Evolutionary conservation across 2,113 vertebrate genomes (phyloP), one percentile per base, ranked within the genome.

Genomic region (Amazona guildingii): DNA sequence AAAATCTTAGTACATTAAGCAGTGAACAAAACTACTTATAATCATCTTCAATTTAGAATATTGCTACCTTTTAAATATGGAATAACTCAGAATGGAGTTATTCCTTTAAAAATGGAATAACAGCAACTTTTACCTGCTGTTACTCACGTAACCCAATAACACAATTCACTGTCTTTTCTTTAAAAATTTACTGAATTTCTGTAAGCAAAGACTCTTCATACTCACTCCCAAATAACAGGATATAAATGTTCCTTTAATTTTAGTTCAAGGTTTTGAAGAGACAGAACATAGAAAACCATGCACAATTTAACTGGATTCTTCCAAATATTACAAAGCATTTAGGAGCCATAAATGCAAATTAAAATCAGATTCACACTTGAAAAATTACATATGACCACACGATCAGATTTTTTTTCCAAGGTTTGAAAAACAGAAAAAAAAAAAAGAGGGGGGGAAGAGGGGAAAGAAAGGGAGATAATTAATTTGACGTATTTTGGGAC

Each of bases 371-470:
- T 74, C 41, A 31, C 31, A 43, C 33, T 39, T 59, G 14, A 33
- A 43, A 92, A 61, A 61, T 25, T 7, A 74, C 16, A 68, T 43
- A 54, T 68, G 27, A 63, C 41, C 48, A 74, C n/a, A 52, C 17
- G 46, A 84, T 29, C 39, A 73, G 28, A 14, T n/a, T 70, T 63
- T 57, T 57, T 57, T 39, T 33, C 17, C 11, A 62, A 46, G 8
- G 4, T 46, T 54, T 37, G 70, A 29, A 37, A 57, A 59, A 13
- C 8, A 57, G 18, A 13, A 20, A 52, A 13, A 18, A 8, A 17
- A 52, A 39, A 43, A 21, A 35, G n/a, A 9, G 33, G 1, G 1
- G 8, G 15, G 13, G 1, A 57, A 23, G 2, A 37, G 6, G 3
- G 5, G 17, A 13, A 20, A 57, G 12, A 46, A 10, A 33, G 10